A percentile compares a stretch with the other conserved stretches of the same genome.
These are phyloP conservation scores for Rhodinocichla rosea DNA, from an alignment of 2,113 vertebrate species.

Conservation along the genomic window DNA sequence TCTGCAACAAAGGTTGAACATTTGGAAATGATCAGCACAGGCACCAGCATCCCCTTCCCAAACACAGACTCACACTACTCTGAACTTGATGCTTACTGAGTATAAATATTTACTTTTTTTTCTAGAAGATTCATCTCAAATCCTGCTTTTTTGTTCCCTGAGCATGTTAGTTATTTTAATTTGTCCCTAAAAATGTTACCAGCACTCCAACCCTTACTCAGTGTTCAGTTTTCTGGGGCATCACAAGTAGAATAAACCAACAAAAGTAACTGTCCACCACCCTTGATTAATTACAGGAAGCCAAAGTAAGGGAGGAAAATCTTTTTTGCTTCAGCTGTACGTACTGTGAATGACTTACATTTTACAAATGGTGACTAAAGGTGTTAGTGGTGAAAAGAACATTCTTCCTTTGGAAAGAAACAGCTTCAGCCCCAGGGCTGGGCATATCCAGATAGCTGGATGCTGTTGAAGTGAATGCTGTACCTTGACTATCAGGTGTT, in stretches of 20 bases:
- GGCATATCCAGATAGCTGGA: not conserved
- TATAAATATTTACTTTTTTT: not conserved
- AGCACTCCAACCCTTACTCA: not conserved
- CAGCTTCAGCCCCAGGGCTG: not conserved
- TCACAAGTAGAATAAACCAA: not conserved
- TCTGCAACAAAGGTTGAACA: not conserved
- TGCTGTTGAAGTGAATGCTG: not conserved
- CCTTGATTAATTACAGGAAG: not conserved
- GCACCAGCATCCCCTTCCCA: not conserved
- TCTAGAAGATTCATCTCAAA: not conserved
- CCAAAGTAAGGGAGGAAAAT: not conserved
- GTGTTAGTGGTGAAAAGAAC: not conserved
- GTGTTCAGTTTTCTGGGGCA: not conserved
- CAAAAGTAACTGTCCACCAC: not conserved
- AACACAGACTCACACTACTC: not conserved
- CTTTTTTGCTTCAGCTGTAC: not conserved
- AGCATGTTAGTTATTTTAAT: not conserved
- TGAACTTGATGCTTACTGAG: not conserved
- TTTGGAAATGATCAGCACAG: not conserved
- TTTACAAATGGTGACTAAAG: not conserved
- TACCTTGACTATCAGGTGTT: not conserved
- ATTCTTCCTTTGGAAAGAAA: not conserved
- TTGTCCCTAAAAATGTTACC: not conserved
- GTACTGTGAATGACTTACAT: not conserved
- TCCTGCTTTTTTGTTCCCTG: not conserved